Percentiles rank a stretch among this genome's conserved stretches.
phyloP scores from a whole-genome alignment of 2,113 vertebrate genomes.

The Nematolebias whitei region DNA sequence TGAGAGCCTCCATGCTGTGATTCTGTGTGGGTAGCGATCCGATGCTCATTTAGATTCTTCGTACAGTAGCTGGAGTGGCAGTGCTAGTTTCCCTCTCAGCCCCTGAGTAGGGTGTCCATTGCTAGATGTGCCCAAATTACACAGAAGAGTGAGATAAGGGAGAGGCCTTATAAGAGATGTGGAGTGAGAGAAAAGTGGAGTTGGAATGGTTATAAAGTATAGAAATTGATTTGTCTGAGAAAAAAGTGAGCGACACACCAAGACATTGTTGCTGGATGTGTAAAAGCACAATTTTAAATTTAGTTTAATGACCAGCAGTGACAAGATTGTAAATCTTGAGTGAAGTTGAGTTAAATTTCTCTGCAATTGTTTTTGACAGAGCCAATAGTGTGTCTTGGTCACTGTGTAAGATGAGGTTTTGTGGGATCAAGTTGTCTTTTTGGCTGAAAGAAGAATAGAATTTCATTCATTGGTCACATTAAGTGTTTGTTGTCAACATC shows the following conservation, averaged over 20 bases:
- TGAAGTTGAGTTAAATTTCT: neutral
- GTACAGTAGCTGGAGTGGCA: constrained; percentile 28
- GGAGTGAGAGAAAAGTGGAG: neutral
- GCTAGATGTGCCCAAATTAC: constrained; percentile 61
- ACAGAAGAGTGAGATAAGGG: constrained; percentile 50
- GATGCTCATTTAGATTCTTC: constrained; percentile 39
- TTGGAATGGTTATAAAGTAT: constrained; percentile 5
- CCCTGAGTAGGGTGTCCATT: constrained; percentile 62
- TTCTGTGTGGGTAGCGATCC: neutral
- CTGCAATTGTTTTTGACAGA: neutral
- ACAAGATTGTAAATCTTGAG: constrained; percentile 1
- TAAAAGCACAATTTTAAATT: constrained; percentile 2
- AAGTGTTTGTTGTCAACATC: constrained; percentile 9
- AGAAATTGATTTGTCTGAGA: constrained; percentile 44
- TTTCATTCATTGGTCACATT: constrained; percentile 25
- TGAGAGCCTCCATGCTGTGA: constrained; percentile 1
- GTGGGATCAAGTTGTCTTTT: constrained; percentile 35
- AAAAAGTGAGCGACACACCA: constrained; percentile 15
- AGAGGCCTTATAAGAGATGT: constrained; percentile 41
- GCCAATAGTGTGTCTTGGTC: constrained; percentile 32
- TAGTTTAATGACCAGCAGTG: neutral
- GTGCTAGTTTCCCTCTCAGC: constrained; percentile 40
- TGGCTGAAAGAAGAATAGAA: constrained; percentile 34
- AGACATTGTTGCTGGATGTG: constrained; percentile 5
- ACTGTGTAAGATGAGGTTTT: constrained; percentile 10